A percentile compares a stretch with the other conserved stretches of the same genome.
Evolutionary conservation across 2,888 invertebrate genomes (phyloP).

Genomic region (Andrena fulva): DNA sequence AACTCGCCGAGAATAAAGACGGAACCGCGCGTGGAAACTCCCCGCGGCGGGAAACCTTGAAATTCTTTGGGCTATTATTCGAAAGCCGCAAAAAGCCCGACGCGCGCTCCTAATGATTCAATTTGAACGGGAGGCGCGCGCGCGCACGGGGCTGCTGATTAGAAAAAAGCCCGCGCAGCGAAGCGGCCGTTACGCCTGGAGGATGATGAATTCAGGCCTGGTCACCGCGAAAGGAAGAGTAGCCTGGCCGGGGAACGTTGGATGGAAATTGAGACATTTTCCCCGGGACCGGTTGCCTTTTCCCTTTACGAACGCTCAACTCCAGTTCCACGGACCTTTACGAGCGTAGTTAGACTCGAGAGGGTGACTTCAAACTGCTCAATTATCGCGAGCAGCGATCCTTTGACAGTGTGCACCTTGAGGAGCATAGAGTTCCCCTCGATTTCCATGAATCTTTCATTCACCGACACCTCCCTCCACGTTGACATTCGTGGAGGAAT

Average conservation of each 20-base stretch:
- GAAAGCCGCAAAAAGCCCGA: conserved; percentile 18
- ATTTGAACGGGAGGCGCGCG: conserved; percentile 16
- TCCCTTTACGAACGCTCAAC: background rate
- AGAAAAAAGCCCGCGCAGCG: conserved; percentile 11
- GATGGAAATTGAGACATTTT: conserved; percentile 54
- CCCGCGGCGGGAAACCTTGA: conserved; percentile 46
- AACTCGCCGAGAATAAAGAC: conserved; percentile 56
- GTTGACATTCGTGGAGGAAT: background rate
- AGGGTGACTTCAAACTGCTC: background rate
- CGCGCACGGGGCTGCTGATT: background rate
- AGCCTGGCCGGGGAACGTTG: background rate
- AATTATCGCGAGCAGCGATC: no score
- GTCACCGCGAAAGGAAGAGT: conserved; percentile 46
- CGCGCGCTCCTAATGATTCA: conserved; percentile 36
- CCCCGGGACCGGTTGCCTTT: background rate
- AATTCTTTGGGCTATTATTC: conserved; percentile 50
- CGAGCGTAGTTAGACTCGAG: background rate
- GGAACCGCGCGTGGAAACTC: conserved; percentile 25
- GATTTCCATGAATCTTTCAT: background rate
- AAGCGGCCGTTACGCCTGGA: conserved; percentile 40
- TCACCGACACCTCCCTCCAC: background rate
- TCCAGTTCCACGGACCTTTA: background rate
- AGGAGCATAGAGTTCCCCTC: background rate
- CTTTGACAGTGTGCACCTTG: no score
- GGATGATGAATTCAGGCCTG: conserved; percentile 52